Evolutionary conservation across 2,113 vertebrate species (phyloP), one percentile per base, ranked within the genome.

Genomic region (Aldabrachelys gigantea): DNA sequence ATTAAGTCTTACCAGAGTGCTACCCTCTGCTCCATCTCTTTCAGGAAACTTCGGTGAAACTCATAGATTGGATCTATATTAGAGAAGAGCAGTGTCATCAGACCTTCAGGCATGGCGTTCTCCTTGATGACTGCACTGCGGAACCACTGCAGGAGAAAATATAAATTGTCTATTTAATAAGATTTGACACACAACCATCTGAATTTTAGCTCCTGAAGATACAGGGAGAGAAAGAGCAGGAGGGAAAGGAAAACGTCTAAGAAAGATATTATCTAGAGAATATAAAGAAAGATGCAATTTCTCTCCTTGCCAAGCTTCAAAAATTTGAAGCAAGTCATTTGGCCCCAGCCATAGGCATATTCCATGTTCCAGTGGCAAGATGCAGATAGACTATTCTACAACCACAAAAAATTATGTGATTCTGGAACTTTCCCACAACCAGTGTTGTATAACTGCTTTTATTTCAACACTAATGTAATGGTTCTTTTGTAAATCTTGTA

Each of bases 61-160:
- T 99, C 99, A 10, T 99, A 99, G 94, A 99, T 98, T 13, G 99
- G 99, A 95, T 99, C 99, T 3, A 99, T 98, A 97, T 98, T 99
- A 94, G 99, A 99, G 98, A 99, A 99, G 53, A 99, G 98, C 76
- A 99, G 98, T 0, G 98, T 98, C 99, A 98, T 99, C 94, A 99
- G 98, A 9, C 98, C 98, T 29, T 99, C 98, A 0, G 99, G 99
- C 98, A 99, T 99, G 84, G 98, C 99, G 0, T 99, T 99, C 92
- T 99, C 99, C 98, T 99, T 99, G 98, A 99, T 98, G 94, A 99
- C 98, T 0, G 99, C 98, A 2, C 99, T 99, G 94, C 99, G 99
- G 96, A 99, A 99, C 99, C 99, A 99, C 99, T 99, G 98, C 19
- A 69, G 0, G 72, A 82, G 87, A 94, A 75, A 89, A 9, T 49